phyloP scores from a whole-genome alignment of 2,797 vertebrate genomes.

The Micrastur ruficollis region DNA sequence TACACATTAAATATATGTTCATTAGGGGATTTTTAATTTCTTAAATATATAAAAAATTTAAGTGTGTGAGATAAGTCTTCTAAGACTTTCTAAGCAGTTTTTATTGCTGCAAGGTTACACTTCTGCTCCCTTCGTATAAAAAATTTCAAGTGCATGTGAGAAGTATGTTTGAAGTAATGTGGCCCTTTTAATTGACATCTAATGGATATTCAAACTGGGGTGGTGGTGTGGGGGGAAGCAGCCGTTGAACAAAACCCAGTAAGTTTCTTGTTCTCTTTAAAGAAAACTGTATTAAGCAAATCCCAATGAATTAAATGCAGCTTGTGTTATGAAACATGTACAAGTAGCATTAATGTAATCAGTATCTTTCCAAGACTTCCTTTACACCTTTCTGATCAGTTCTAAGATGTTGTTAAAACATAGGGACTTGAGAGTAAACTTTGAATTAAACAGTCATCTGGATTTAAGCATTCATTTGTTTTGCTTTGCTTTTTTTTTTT shows the following conservation, averaged over 20 bases:
- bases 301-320: background rate
- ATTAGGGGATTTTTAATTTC: background rate
- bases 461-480: background rate
- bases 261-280: background rate
- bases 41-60: background rate
- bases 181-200: background rate
- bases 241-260: no score
- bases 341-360: background rate
- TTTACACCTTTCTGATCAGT: background rate
- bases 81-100: background rate
- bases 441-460: background rate
- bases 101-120: background rate
- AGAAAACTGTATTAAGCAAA: background rate
- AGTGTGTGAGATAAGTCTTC: background rate
- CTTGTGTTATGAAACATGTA: background rate
- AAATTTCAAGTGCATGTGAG: background rate
- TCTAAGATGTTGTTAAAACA: background rate
- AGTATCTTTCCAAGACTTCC: background rate
- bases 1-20: background rate
- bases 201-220: background rate
- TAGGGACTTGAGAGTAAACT: background rate
- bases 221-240: no score
- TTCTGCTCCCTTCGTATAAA: background rate
- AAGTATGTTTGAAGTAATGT: background rate
- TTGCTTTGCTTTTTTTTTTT: background rate